phyloP scores from a whole-genome alignment of 2,888 invertebrate species.

The Brassicogethes aeneus region DNA sequence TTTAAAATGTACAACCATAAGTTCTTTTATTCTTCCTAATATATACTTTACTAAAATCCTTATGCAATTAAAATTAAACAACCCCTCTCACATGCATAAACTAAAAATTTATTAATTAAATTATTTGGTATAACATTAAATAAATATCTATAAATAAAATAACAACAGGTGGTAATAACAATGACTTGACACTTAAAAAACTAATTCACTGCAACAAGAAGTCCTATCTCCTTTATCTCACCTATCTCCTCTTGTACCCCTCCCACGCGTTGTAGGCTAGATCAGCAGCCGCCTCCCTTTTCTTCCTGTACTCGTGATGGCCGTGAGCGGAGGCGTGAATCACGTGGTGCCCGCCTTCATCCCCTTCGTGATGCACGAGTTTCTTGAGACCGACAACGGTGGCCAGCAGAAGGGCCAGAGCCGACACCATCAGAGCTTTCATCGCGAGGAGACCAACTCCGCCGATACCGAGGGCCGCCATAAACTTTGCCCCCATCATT shows the following conservation, averaged over 20 bases:
- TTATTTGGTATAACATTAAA: neutral
- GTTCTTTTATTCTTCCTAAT: no score
- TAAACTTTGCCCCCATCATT: slow-evolving; percentile 68
- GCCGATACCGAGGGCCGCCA: slow-evolving; percentile 67
- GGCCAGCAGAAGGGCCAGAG: slow-evolving; percentile 65
- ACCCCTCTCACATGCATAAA: no score
- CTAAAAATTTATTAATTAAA: no score
- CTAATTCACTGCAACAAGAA: neutral
- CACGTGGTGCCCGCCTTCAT: slow-evolving; percentile 41
- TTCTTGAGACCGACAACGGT: slow-evolving; percentile 69
- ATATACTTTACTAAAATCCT: no score
- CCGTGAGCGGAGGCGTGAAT: slow-evolving; percentile 45
- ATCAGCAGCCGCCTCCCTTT: slow-evolving; percentile 36
- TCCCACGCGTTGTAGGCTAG: slow-evolving; percentile 40
- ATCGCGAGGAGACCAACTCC: slow-evolving; percentile 67
- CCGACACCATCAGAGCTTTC: slow-evolving; percentile 55
- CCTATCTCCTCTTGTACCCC: slow-evolving; percentile 32
- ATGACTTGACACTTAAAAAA: neutral
- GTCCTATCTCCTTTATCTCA: neutral
- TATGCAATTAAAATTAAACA: no score
- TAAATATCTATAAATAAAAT: neutral
- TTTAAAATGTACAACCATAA: no score
- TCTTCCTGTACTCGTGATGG: slow-evolving; percentile 47
- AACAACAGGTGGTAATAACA: neutral
- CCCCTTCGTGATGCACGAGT: slow-evolving; percentile 48